These are phyloP conservation scores for Enteromius treurensis DNA, from an alignment of 2,797 vertebrate genomes.

Conservation along the genomic window DNA sequence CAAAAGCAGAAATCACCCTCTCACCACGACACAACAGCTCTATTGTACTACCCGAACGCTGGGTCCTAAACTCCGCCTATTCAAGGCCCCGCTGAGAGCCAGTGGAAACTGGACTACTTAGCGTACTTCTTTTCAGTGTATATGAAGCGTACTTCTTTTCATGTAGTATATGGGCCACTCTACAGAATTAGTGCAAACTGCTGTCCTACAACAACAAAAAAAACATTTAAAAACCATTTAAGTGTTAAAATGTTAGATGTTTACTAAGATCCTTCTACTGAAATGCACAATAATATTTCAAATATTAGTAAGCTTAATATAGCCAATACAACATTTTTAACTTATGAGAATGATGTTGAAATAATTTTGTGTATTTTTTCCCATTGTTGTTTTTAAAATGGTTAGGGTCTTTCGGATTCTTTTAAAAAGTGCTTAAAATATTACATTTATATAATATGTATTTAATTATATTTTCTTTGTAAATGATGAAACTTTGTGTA, in stretches of 20 bases:
- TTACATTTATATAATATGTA: too few relatives aligned
- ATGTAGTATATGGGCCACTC: background rate
- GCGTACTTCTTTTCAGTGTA: background rate
- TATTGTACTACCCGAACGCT: slow-evolving; percentile 88
- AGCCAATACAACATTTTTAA: background rate
- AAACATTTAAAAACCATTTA: background rate
- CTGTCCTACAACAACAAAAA: background rate
- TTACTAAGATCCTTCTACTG: background rate
- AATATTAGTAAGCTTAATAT: background rate
- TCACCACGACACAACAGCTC: slow-evolving; percentile 85
- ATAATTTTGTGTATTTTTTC: background rate
- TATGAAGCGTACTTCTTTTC: too few relatives aligned
- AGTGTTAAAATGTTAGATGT: background rate
- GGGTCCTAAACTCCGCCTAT: slow-evolving; percentile 87
- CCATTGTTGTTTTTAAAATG: background rate
- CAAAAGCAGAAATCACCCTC: slow-evolving; percentile 66
- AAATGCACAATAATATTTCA: background rate
- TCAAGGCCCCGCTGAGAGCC: slow-evolving; percentile 44
- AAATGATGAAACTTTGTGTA: background rate
- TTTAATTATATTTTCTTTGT: background rate
- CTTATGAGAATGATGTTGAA: background rate
- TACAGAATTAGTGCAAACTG: background rate
- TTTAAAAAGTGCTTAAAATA: background rate
- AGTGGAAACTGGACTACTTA: background rate
- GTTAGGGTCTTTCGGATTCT: background rate